Conservation (phyloP, 2,113 vertebrate genomes). For the Rhynchomys soricoides region DNA sequence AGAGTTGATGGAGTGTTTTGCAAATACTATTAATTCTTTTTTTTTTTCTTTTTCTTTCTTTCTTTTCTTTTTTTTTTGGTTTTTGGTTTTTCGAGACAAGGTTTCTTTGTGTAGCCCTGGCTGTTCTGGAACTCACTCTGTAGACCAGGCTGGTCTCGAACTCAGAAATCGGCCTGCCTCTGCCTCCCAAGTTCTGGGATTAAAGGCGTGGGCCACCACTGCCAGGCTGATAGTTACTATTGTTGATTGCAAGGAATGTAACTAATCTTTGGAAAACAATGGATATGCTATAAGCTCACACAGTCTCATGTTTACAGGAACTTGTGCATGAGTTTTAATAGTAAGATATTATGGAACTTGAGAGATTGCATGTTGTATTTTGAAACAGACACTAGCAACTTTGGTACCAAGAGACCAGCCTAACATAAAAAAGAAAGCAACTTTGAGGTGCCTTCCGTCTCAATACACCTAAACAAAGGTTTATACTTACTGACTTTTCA, state of each 20-base stretch:
- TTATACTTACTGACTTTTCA: slow-evolving; percentile 12
- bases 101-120: too few relatives aligned
- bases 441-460: background rate
- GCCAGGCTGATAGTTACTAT: slow-evolving; percentile 18
- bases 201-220: too few relatives aligned
- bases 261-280: background rate
- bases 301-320: background rate
- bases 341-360: slow-evolving; percentile 22
- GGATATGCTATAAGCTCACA: background rate
- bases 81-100: too few relatives aligned
- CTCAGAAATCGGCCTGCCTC: too few relatives aligned
- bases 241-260: background rate
- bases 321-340: background rate
- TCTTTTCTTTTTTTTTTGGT: too few relatives aligned
- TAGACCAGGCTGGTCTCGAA: too few relatives aligned
- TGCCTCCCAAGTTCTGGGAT: too few relatives aligned
- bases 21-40: background rate
- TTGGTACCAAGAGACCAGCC: background rate
- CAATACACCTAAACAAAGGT: background rate
- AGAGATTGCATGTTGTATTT: background rate
- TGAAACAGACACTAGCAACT: slow-evolving; percentile 21
- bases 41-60: background rate
- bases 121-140: too few relatives aligned
- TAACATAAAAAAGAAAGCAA: slow-evolving; percentile 38
- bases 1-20: slow-evolving; percentile 18